Conservation (phyloP, 2,888 invertebrate species). For the Ganaspis brasiliensis region DNA sequence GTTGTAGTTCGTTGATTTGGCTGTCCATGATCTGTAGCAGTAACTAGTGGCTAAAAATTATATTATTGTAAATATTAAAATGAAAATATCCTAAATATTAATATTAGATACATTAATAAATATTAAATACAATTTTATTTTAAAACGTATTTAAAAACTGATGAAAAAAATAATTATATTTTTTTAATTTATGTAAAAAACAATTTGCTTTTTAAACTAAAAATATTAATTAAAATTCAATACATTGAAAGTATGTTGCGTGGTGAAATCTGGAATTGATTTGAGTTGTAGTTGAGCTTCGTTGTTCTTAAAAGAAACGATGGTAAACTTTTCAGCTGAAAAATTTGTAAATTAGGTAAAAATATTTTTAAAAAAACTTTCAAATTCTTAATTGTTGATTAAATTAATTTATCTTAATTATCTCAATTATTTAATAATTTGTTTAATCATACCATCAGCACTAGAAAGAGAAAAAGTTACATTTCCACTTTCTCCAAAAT, state of each 20-base stretch:
- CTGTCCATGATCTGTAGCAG: slow-evolving; percentile 60
- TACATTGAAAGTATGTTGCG: slow-evolving; percentile 29
- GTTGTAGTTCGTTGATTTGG: slow-evolving; percentile 50
- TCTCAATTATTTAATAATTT: not conserved
- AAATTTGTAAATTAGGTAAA: not conserved
- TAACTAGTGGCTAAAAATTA: slow-evolving; percentile 58
- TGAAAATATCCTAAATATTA: not conserved
- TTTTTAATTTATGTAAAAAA: too few relatives aligned
- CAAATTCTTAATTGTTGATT: too few relatives aligned
- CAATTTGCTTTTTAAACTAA: not conserved
- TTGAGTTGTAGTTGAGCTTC: slow-evolving; percentile 60
- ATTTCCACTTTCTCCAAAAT: slow-evolving; percentile 83
- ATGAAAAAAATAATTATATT: not conserved
- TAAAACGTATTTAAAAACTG: not conserved
- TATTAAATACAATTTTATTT: not conserved
- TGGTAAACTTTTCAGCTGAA: slow-evolving; percentile 54
- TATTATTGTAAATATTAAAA: not conserved
- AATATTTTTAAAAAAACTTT: too few relatives aligned
- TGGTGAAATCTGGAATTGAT: slow-evolving; percentile 36
- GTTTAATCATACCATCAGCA: slow-evolving; percentile 73
- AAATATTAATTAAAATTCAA: not conserved
- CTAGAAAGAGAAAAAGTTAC: slow-evolving; percentile 81
- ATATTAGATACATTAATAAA: slow-evolving; percentile 5
- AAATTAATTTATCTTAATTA: too few relatives aligned
- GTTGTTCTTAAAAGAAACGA: slow-evolving; percentile 55